Evolutionary conservation across 1,140 invertebrate genomes (phyloP), one percentile per base, ranked within the genome.

Genomic region (Drosophila azteca): DNA sequence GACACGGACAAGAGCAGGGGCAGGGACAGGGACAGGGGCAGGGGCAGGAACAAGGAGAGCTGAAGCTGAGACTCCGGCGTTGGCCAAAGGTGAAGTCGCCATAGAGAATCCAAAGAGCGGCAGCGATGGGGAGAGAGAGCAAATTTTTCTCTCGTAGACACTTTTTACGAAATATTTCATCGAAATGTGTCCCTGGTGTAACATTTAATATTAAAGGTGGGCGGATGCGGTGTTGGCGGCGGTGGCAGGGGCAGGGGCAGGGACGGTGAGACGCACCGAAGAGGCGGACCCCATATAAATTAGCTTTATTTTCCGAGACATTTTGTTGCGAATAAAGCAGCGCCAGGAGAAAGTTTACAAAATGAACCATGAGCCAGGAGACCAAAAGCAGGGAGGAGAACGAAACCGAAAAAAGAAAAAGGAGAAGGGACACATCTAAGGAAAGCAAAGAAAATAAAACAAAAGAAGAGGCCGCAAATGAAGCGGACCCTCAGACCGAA

Each of bases 131-230:
- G 3, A 24, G 24, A 24, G 24, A 24, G 24, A 24, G 65, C 73
- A 69, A 76, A 81, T 79, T 88, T 90, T 89, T 84, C 71, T 76
- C 73, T 75, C 67, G 82, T 91, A 91, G 90, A 91, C 90, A 91
- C 82, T 91, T 91, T 91, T 91, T 87, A 90, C 83, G 87, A 90
- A 90, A 91, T 91, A 91, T 91, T 91, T 91, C 90, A 91, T 91
- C 90, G 84, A 91, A 91, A 91, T 91, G 90, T 91, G 89, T 91
- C 90, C 88, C 90, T 90, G 63, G 90, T 78, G 90, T 91, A 91
- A 91, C 90, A 91, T 91, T 90, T 91, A 90, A 91, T 89, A 90
- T 89, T 85, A 90, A 81, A 87, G 83, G 80, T 84, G 88, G 88
- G 80, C 70, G 85, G 50, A 50, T 62, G 63, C 64, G 51, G 52